Evolutionary conservation across 1,140 invertebrate species (phyloP).

Genomic region (Temnothorax nylanderi): DNA sequence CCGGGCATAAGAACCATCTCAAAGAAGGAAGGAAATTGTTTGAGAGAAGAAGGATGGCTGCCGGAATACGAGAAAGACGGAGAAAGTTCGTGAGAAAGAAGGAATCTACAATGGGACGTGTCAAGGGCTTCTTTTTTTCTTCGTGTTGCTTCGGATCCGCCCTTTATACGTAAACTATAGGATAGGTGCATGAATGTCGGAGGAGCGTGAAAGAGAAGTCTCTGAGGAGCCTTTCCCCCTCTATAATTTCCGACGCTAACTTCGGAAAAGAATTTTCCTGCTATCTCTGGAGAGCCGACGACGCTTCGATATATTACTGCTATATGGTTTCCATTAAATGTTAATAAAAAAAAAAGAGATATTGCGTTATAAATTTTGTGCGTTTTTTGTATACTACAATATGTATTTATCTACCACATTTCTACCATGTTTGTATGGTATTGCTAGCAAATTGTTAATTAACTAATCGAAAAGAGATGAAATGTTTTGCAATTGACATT

Average conservation of each 20-base stretch:
- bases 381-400: not conserved
- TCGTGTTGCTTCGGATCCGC: not conserved
- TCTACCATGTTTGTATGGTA: not conserved
- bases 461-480: not conserved
- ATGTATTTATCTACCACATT: not conserved
- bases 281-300: not conserved
- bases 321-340: not conserved
- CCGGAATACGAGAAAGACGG: not conserved
- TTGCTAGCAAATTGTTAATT: not conserved
- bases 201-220: constrained; percentile 16
- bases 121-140: not conserved
- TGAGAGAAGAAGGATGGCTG: constrained; percentile 28
- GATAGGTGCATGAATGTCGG: not conserved
- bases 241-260: constrained; percentile 26
- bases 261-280: constrained; percentile 8
- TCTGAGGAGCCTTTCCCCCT: not conserved
- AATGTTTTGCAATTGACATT: not conserved
- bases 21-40: constrained; percentile 69
- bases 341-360: not conserved
- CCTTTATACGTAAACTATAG: constrained; percentile 12
- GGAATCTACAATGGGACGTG: constrained; percentile 23
- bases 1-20: constrained; percentile 24
- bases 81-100: not conserved
- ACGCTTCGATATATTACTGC: not conserved
- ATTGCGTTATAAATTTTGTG: not conserved